Percentiles rank a stretch among this genome's conserved stretches.
Conservation (phyloP, 2,113 vertebrate species). For the Istiophorus platypterus region DNA sequence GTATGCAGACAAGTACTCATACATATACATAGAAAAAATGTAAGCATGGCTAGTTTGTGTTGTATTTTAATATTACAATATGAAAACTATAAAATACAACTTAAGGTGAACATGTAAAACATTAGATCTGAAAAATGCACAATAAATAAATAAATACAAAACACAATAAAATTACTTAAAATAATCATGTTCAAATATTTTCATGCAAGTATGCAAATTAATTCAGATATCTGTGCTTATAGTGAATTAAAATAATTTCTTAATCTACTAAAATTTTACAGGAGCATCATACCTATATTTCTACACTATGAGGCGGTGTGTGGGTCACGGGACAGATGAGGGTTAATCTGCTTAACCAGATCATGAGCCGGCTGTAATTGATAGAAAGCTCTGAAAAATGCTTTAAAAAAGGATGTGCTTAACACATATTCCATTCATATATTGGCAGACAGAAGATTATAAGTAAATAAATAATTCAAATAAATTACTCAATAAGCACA, state of each 20-base stretch:
- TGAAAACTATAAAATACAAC: background rate
- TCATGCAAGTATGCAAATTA: background rate
- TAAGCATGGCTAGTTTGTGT: background rate
- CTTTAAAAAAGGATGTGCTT: slow-evolving; percentile 44
- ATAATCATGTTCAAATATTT: background rate
- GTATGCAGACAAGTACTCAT: background rate
- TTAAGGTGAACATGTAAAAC: background rate
- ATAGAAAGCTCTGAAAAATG: slow-evolving; percentile 63
- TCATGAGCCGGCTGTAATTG: slow-evolving; percentile 68
- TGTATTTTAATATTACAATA: background rate
- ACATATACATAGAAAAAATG: slow-evolving; percentile 2
- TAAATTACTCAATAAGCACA: background rate
- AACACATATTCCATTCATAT: slow-evolving; percentile 16
- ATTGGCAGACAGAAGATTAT: background rate
- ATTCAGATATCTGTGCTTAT: background rate
- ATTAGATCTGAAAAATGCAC: background rate
- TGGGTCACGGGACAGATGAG: slow-evolving; percentile 56
- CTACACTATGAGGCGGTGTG: slow-evolving; percentile 8
- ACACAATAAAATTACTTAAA: background rate
- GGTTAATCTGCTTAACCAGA: slow-evolving; percentile 74
- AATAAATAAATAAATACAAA: background rate
- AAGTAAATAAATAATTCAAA: background rate
- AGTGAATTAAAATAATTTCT: background rate
- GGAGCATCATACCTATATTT: background rate
- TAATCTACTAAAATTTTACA: background rate